Evolutionary conservation across 2,797 vertebrate species (phyloP).

Genomic region (Sitta carolinensis): DNA sequence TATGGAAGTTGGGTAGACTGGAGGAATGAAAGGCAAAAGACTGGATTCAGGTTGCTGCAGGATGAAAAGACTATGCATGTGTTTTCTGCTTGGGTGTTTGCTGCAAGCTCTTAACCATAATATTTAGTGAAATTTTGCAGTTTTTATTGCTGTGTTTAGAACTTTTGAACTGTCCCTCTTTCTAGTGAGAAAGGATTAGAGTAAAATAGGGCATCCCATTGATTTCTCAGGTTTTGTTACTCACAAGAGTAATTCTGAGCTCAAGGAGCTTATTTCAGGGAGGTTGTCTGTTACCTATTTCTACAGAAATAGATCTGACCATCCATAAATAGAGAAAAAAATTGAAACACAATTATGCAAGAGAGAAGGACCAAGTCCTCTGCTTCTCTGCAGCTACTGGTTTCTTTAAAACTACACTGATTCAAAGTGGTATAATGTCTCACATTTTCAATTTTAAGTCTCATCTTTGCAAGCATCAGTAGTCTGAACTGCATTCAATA

Average conservation of each 20-base stretch:
- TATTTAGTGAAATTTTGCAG: not conserved
- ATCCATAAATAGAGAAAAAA: not conserved
- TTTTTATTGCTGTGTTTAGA: not conserved
- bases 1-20: not conserved
- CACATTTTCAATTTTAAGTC: not conserved
- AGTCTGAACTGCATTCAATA: constrained; percentile 66
- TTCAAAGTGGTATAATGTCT: not conserved
- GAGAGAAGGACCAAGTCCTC: not conserved
- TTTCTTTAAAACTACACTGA: not conserved
- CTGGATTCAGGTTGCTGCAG: not conserved
- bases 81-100: not conserved
- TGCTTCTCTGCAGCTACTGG: not conserved
- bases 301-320: not conserved
- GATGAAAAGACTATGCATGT: not conserved
- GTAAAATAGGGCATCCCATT: not conserved
- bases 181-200: not conserved
- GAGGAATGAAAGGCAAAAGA: not conserved
- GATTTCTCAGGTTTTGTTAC: not conserved
- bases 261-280: not conserved
- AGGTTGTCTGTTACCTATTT: not conserved
- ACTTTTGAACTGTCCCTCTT: not conserved
- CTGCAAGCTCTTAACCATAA: not conserved
- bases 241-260: not conserved
- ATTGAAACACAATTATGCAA: not conserved
- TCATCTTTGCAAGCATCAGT: constrained; percentile 54